Conservation (phyloP, 2,888 invertebrate species). For the Hermodice carunculata region DNA sequence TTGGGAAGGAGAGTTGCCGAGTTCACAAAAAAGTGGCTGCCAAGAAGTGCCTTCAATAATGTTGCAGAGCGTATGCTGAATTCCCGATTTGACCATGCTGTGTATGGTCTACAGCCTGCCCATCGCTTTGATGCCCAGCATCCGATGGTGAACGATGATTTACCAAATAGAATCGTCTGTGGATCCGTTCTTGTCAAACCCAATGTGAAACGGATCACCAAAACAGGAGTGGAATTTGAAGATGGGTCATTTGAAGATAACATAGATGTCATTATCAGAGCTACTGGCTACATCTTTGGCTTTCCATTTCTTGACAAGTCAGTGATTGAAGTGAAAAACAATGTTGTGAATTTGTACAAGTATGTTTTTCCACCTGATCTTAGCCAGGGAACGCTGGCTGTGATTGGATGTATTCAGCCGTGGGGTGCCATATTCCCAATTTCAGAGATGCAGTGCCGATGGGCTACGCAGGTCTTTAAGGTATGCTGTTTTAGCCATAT, state of each 20-base stretch:
- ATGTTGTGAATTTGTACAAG: slow-evolving; percentile 66
- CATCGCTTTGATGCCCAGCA: slow-evolving; percentile 55
- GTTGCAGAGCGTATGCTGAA: slow-evolving; percentile 48
- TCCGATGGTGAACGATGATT: slow-evolving; percentile 68
- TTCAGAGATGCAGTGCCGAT: slow-evolving; percentile 70
- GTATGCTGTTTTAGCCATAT: not conserved
- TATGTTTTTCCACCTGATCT: slow-evolving; percentile 68
- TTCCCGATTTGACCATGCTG: slow-evolving; percentile 64
- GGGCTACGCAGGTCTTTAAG: slow-evolving; percentile 66
- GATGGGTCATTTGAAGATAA: slow-evolving; percentile 60
- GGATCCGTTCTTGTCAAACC: slow-evolving; percentile 56
- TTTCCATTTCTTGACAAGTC: slow-evolving; percentile 67
- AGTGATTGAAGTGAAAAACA: slow-evolving; percentile 53
- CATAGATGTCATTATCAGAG: slow-evolving; percentile 65
- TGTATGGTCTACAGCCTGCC: slow-evolving; percentile 67
- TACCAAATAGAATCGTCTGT: slow-evolving; percentile 67
- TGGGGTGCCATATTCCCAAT: slow-evolving; percentile 71
- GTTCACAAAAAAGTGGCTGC: not conserved
- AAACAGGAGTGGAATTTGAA: slow-evolving; percentile 57
- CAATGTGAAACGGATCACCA: slow-evolving; percentile 43
- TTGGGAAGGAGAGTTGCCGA: slow-evolving; percentile 32
- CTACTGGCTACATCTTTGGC: slow-evolving; percentile 68
- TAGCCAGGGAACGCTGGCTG: slow-evolving; percentile 62
- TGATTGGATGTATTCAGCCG: slow-evolving; percentile 70
- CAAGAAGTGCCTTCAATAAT: not conserved